These are phyloP conservation scores for Pemphredon lugubris DNA, from an alignment of 2,888 invertebrate species.

Conservation along the genomic window DNA sequence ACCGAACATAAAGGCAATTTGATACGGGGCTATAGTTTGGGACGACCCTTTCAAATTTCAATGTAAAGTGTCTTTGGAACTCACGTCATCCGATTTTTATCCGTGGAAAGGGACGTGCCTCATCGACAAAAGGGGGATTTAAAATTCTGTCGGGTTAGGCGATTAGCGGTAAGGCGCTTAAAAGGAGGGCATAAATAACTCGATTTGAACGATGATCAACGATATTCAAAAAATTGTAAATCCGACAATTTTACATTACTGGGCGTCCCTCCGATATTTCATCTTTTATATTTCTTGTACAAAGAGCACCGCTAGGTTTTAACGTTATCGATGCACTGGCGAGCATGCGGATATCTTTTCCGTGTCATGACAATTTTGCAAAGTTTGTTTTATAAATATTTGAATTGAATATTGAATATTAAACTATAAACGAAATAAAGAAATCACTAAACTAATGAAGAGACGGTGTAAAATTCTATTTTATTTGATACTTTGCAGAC, in stretches of 20 bases:
- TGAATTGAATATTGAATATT: too few relatives aligned
- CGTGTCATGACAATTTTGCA: too few relatives aligned
- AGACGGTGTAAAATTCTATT: too few relatives aligned
- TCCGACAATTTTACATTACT: background rate
- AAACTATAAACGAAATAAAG: too few relatives aligned
- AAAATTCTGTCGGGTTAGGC: constrained; percentile 3
- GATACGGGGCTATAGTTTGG: constrained; percentile 24
- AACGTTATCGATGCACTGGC: too few relatives aligned
- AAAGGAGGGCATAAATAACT: constrained; percentile 38
- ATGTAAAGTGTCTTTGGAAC: constrained; percentile 24
- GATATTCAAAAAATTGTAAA: background rate
- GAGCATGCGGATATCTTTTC: too few relatives aligned
- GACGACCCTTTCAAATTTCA: constrained; percentile 24
- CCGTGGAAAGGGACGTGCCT: constrained; percentile 7
- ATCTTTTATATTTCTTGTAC: too few relatives aligned
- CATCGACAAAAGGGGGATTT: constrained; percentile 19
- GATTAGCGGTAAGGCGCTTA: constrained; percentile 51
- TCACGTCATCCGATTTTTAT: constrained; percentile 28
- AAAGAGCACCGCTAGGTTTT: too few relatives aligned
- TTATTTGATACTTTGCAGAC: too few relatives aligned
- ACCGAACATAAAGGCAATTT: constrained; percentile 27
- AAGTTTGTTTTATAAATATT: too few relatives aligned
- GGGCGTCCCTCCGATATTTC: too few relatives aligned
- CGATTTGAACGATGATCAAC: constrained; percentile 1
- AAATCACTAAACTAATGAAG: too few relatives aligned